phyloP scores from a whole-genome alignment of 2,797 vertebrate genomes.

The Sardinella longiceps region DNA sequence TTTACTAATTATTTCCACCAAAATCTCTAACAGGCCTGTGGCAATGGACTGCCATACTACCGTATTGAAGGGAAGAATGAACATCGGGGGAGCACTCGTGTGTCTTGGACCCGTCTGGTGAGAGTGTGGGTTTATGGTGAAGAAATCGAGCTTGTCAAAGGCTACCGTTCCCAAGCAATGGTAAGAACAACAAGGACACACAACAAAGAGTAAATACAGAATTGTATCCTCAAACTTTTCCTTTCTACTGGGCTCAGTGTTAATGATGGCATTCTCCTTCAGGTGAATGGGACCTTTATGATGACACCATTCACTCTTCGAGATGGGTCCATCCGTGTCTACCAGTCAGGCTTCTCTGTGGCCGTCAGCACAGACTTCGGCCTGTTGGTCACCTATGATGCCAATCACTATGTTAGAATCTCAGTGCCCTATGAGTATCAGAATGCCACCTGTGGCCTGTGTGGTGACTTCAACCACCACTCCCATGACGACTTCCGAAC shows the following conservation, averaged over 20 bases:
- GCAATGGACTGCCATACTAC: no score
- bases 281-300: constrained; percentile 66
- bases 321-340: constrained; percentile 60
- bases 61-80: no score
- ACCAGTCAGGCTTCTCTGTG: constrained; percentile 64
- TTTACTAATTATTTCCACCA: not conserved
- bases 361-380: constrained; percentile 66
- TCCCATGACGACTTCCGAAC: constrained; percentile 67
- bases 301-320: constrained; percentile 61
- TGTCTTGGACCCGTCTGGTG: constrained; percentile 68
- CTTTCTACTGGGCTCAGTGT: not conserved
- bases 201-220: not conserved
- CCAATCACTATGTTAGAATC: no score
- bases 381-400: no score
- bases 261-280: constrained; percentile 3
- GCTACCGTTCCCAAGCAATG: constrained; percentile 56
- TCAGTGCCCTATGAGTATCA: no score
- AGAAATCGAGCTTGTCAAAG: constrained; percentile 68
- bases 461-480: constrained; percentile 62
- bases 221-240: not conserved
- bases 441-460: no score
- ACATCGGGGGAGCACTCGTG: constrained; percentile 58
- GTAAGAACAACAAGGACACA: constrained; percentile 40
- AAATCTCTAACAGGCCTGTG: not conserved
- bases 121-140: constrained; percentile 64